Evolutionary conservation across 2,113 vertebrate genomes (phyloP), one percentile per base, ranked within the genome.

Genomic region (Oplegnathus fasciatus): DNA sequence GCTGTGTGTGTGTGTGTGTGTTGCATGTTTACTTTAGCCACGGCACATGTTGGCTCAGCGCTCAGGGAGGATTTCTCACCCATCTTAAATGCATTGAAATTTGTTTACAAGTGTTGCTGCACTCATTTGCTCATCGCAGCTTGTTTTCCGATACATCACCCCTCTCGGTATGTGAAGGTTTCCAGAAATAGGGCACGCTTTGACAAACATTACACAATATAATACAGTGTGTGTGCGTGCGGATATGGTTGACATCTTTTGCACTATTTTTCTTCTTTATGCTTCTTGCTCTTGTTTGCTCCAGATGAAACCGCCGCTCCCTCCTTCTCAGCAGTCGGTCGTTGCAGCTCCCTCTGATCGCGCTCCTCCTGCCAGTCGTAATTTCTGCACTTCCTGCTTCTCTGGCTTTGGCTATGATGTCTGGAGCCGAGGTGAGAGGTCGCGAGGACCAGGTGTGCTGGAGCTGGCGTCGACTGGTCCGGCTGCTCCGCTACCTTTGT

Each of bases 361-460:
- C 74, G 34, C 46, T 84, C 28, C 82, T 55, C 67, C 82, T 91
- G 83, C 86, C 82, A 74, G 79, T 85, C 54, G 68, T 87, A 72
- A 89, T 86, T 87, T 81, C 37, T 75, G 69, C 86, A 82, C 84
- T 84, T 91, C 88, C 88, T 88, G 83, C 70, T 89, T 77, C 84
- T 60, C 66, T 37, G 75, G 80, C 80, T 75, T 65, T 37, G 82
- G 79, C 92, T 87, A 30, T 76, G 86, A 90, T 83, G 87, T 83
- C 71, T 80, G 75, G 74, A 85, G 72, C 84, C 24, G 72, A 90
- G 92, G 91, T 89, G 77, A 93, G 67, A 90, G 92, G 88, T 93
- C 55, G 1, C 6, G 11, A 46, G 64, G 90, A 90, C 76, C 91
- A 91, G 91, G 92, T 94, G 93, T 84, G 84, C 71, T 13, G 72